Conservation (phyloP, 2,113 vertebrate species). For the Entelurus aequoreus region DNA sequence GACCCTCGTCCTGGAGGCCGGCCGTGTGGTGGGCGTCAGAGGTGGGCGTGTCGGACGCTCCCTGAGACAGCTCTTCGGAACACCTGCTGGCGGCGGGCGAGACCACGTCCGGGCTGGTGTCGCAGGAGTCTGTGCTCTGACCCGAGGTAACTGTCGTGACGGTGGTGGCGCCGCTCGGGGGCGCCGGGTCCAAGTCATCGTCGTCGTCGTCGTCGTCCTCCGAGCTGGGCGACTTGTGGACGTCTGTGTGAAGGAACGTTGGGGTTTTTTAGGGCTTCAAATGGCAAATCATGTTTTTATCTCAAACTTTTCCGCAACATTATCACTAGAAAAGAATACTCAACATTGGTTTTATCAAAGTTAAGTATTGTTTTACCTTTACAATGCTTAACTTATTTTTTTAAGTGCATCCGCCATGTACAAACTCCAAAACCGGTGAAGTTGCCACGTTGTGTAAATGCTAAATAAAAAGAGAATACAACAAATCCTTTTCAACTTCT, state of each 20-base stretch:
- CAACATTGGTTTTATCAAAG: not conserved
- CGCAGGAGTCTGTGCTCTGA: constrained; percentile 92
- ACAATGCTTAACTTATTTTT: too few species aligned
- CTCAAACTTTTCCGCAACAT: too few species aligned
- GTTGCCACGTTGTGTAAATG: too few species aligned
- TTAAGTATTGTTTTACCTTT: not conserved
- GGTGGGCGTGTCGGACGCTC: constrained; percentile 76
- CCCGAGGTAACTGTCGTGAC: constrained; percentile 83
- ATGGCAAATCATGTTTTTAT: too few species aligned
- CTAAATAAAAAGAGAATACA: too few species aligned
- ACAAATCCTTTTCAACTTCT: too few species aligned
- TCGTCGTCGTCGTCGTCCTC: constrained; percentile 85
- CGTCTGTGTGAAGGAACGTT: constrained; percentile 60
- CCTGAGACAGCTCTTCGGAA: constrained; percentile 89
- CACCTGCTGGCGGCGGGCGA: constrained; percentile 85
- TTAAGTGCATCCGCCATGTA: too few species aligned
- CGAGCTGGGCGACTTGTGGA: constrained; percentile 80
- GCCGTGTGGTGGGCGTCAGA: constrained; percentile 70
- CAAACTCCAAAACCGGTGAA: too few species aligned
- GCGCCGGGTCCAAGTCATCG: constrained; percentile 82
- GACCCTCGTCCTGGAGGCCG: constrained; percentile 68
- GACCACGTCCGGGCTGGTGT: constrained; percentile 87
- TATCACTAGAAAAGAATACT: too few species aligned
- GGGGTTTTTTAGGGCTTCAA: not conserved
- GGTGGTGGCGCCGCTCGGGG: constrained; percentile 70